A percentile compares a stretch with the other conserved stretches of the same genome.
These are phyloP conservation scores for Drosophila rellima DNA, from an alignment of 2,888 invertebrate species.

Conservation along the genomic window DNA sequence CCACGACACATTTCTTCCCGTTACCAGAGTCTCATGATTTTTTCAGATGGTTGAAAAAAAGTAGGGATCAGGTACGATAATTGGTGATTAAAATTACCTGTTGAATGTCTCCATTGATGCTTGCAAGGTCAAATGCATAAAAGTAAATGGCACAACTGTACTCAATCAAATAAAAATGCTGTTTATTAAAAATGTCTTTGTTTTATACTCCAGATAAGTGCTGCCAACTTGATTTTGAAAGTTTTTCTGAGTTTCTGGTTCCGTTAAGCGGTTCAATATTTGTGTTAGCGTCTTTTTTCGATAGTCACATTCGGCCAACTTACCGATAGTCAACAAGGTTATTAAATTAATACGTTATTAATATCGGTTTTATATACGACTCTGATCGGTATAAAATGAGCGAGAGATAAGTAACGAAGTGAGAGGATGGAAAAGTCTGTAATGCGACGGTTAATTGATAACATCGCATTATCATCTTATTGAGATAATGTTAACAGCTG, in stretches of 20 bases:
- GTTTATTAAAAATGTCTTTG: neutral
- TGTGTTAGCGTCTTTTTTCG: neutral
- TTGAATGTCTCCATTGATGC: neutral
- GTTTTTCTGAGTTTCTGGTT: neutral
- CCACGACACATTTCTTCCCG: too few species aligned
- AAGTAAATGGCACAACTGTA: conserved; percentile 1
- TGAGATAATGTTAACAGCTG: neutral
- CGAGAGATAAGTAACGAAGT: neutral
- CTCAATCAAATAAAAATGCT: neutral
- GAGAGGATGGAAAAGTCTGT: neutral
- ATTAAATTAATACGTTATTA: too few species aligned
- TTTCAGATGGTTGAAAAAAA: too few species aligned
- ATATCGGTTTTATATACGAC: too few species aligned
- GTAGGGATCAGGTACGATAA: neutral
- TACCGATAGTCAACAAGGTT: too few species aligned
- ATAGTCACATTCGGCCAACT: neutral
- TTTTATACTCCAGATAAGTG: neutral
- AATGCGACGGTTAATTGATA: neutral
- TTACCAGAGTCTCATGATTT: too few species aligned
- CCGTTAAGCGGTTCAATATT: neutral
- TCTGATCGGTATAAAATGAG: neutral
- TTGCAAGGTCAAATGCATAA: neutral
- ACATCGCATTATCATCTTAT: neutral
- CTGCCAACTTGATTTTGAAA: neutral
- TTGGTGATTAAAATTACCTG: neutral